Base-by-base conservation (phyloP, 2,888 invertebrate species). In the Trissolcus japonicus region DNA sequence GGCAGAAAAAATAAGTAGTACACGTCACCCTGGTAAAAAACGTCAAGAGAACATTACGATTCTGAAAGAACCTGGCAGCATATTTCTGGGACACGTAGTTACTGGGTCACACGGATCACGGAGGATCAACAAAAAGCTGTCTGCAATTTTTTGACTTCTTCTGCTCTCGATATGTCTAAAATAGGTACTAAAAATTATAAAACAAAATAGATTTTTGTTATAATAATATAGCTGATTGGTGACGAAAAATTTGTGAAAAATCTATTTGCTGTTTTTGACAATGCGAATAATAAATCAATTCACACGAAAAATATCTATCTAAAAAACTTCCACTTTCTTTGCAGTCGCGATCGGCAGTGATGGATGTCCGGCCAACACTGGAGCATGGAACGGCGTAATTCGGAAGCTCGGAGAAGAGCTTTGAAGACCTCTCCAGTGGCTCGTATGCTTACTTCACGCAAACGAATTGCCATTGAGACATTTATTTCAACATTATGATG, bases 31-130 rank as follows among this genome's bases (percentile, higher is more conserved):
- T 17, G n/a, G 51, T 25, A 14, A 50, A n/a, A 71, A 55, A 25
- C 55, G 16, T 6, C 61, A 69, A 19, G 69, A 69, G 29, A 61
- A 69, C 29, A 46, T 69, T 13, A 60, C 69, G 7, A 19, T 62
- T 13, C 13, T 62, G 9, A 14, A 62, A 41, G 71, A 71, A 48
- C 71, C 62, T 14, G 56, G 51, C 2, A 53, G 17, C 14, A 46
- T n/a, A 19, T 71, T 62, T 14, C 17, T 71, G 19, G 60, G 25
- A 25, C 71, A 71, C 19, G 40, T 53, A 16, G 43, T 50, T 7
- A 61, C 62, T 19, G 16, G n/a, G 51, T n/a, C n/a, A n/a, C n/a
- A n/a, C n/a, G n/a, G n/a, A n/a, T n/a, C n/a, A n/a, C 61, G 43
- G 6, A 9, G 11, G 19, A 56, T 50, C 19, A 50, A 25, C 9